phyloP scores from a whole-genome alignment of 2,113 vertebrate species.

The Uria aalge region DNA sequence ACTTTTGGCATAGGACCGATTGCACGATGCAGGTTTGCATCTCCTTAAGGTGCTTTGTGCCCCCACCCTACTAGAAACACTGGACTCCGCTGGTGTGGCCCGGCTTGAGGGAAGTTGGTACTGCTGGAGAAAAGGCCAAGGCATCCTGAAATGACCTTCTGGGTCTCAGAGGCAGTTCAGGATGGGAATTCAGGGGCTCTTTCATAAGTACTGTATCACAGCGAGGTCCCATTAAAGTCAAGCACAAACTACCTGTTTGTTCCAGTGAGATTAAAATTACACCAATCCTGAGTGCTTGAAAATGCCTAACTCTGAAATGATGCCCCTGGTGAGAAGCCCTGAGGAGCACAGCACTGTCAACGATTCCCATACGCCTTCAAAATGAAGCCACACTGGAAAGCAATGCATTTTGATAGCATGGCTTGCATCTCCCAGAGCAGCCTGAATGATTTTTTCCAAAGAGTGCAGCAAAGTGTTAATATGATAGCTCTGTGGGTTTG shows the following conservation, averaged over 20 bases:
- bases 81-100: fast-evolving
- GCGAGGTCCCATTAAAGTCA: neutral
- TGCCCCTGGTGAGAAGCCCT: neutral
- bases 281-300: neutral
- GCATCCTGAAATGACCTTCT: neutral
- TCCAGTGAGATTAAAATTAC: neutral
- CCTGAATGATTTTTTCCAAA: neutral
- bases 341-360: neutral
- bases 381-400: neutral
- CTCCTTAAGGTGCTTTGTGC: neutral
- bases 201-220: neutral
- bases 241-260: neutral
- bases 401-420: neutral
- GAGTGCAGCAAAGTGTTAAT: constrained; percentile 25
- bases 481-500: neutral
- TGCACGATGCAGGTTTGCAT: neutral
- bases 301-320: neutral
- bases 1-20: neutral
- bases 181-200: neutral
- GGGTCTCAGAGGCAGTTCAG: neutral
- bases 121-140: neutral
- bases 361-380: neutral
- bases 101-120: neutral
- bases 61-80: neutral
- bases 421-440: neutral